Percentiles rank a stretch among this genome's conserved stretches.
phyloP scores from a whole-genome alignment of 2,797 vertebrate genomes.

The Galago senegalensis region DNA sequence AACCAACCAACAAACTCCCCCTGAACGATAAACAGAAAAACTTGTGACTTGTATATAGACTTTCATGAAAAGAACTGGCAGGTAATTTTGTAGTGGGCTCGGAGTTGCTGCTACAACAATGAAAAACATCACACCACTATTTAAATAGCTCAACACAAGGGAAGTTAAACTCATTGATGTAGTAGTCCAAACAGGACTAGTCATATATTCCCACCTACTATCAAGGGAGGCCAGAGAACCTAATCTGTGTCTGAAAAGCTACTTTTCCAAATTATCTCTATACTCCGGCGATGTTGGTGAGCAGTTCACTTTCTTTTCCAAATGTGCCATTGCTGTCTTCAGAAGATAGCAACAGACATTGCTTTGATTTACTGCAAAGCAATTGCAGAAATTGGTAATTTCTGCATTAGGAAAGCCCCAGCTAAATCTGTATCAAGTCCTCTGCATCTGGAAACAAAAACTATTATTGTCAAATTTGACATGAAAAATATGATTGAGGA shows the following conservation, averaged over 20 bases:
- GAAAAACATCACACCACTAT: neutral
- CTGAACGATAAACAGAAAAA: no score
- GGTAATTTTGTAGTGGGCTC: neutral
- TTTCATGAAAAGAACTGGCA: neutral
- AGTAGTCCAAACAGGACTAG: neutral
- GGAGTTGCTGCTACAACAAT: neutral
- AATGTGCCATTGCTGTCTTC: neutral
- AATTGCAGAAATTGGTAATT: neutral
- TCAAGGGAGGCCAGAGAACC: neutral
- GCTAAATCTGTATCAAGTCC: neutral
- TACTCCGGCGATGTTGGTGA: neutral
- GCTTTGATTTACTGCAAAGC: neutral
- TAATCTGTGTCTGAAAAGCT: neutral
- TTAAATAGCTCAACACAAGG: neutral
- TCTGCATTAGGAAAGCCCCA: neutral
- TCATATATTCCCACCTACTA: neutral
- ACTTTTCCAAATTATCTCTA: neutral
- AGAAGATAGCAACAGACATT: neutral
- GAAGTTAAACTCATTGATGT: neutral
- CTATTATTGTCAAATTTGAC: neutral
- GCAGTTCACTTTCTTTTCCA: neutral
- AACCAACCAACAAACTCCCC: neutral
- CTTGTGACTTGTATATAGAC: neutral
- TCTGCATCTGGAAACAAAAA: conserved; percentile 27
- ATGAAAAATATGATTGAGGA: conserved; percentile 9